Evolutionary conservation across 2,797 vertebrate genomes (phyloP).

Genomic region (Helarctos malayanus): DNA sequence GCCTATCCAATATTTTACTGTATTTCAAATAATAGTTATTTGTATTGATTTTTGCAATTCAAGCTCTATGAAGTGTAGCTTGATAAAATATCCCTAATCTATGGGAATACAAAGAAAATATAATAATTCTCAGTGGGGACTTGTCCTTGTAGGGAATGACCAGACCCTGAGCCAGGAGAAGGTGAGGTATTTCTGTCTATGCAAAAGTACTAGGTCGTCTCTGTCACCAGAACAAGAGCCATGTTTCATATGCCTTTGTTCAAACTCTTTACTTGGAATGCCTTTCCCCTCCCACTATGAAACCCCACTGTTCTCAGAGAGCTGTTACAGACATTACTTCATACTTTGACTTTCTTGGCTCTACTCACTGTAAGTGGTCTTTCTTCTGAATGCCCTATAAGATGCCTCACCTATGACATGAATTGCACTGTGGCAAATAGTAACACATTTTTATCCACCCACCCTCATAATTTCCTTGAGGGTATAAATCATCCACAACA

Average conservation of each 20-base stretch:
- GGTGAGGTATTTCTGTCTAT: not conserved
- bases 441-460: not conserved
- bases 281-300: not conserved
- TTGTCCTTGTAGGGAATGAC: not conserved
- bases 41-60: not conserved
- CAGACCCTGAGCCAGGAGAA: not conserved
- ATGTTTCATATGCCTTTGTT: not conserved
- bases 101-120: not conserved
- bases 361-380: not conserved
- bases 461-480: not conserved
- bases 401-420: not conserved
- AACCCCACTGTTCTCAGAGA: not conserved
- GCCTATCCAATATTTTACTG: not conserved
- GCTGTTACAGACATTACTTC: not conserved
- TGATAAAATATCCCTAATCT: not conserved
- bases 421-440: not conserved
- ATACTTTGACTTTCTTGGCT: not conserved
- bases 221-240: not conserved
- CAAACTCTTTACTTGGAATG: not conserved
- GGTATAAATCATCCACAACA: not conserved
- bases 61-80: not conserved
- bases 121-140: not conserved
- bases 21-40: slow-evolving; percentile 26
- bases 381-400: not conserved
- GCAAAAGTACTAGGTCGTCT: not conserved